These are phyloP conservation scores for Rotaria macrura DNA, from an alignment of 2,888 invertebrate genomes.

Conservation along the genomic window DNA sequence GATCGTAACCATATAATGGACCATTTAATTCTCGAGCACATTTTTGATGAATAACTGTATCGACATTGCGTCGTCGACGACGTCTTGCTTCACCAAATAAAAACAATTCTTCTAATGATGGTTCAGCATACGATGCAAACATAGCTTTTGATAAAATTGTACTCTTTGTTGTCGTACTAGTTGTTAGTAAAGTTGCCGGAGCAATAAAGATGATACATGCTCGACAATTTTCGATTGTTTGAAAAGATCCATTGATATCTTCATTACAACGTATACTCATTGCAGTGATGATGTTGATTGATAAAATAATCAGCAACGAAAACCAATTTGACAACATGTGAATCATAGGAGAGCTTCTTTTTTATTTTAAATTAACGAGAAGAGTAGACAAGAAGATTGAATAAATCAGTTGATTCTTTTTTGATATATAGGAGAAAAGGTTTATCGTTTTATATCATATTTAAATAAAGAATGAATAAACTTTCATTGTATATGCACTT, in stretches of 20 bases:
- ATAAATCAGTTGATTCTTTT: background rate
- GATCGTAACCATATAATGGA: slow-evolving; percentile 9
- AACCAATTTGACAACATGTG: background rate
- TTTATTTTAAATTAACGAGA: background rate
- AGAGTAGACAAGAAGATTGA: background rate
- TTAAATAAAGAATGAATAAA: background rate
- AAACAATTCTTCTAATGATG: background rate
- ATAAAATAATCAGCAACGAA: background rate
- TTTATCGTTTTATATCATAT: background rate
- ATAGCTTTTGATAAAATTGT: background rate
- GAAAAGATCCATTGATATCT: background rate
- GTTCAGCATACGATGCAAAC: background rate
- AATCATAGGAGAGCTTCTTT: background rate
- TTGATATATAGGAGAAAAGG: background rate
- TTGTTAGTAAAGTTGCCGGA: background rate
- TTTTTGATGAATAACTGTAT: background rate
- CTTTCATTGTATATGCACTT: background rate
- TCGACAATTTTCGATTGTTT: background rate
- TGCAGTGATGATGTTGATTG: background rate
- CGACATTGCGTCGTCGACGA: background rate
- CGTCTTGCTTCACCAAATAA: background rate
- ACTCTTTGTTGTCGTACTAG: background rate
- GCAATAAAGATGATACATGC: background rate
- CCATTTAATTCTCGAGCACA: background rate
- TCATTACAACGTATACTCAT: background rate